Percentiles rank a stretch among this genome's conserved stretches.
phyloP scores from a whole-genome alignment of 2,113 vertebrate species.

The Isichthys henryi region DNA sequence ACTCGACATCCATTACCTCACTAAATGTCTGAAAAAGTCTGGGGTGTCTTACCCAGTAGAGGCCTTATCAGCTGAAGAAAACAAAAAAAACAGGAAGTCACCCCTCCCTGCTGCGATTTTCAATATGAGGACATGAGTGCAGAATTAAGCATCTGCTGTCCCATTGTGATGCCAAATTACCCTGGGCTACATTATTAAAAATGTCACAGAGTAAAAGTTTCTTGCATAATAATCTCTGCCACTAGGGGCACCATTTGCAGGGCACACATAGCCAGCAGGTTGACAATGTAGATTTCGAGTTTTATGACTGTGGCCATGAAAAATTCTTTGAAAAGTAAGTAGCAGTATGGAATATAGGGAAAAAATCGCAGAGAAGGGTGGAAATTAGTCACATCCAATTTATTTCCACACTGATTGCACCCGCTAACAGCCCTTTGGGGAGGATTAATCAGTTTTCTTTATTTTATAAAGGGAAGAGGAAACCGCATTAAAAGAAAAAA shows the following conservation, averaged over 20 bases:
- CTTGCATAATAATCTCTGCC: slow-evolving; percentile 16
- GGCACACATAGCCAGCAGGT: neutral
- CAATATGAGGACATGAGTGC: slow-evolving; percentile 22
- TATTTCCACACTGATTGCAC: slow-evolving; percentile 20
- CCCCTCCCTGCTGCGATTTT: slow-evolving; percentile 31
- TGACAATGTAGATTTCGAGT: neutral
- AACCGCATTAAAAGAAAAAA: neutral
- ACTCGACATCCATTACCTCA: slow-evolving; percentile 30
- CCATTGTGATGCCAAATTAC: slow-evolving; percentile 26
- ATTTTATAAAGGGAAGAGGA: neutral
- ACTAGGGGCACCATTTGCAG: slow-evolving; percentile 14
- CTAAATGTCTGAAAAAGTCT: slow-evolving; percentile 36
- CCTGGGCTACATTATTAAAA: neutral
- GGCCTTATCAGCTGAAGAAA: slow-evolving; percentile 37
- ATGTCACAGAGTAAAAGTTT: neutral
- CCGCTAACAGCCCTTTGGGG: slow-evolving; percentile 28
- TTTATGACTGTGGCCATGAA: neutral
- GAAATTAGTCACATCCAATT: slow-evolving; percentile 16
- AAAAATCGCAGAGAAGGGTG: neutral
- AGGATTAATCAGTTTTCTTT: slow-evolving; percentile 13
- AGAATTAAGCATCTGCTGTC: slow-evolving; percentile 39
- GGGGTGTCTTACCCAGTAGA: slow-evolving; percentile 38
- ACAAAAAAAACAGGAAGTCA: neutral
- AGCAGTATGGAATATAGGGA: neutral
- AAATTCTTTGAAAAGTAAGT: neutral